Conservation (phyloP, 2,113 vertebrate genomes). For the Campylomormyrus numenius region DNA sequence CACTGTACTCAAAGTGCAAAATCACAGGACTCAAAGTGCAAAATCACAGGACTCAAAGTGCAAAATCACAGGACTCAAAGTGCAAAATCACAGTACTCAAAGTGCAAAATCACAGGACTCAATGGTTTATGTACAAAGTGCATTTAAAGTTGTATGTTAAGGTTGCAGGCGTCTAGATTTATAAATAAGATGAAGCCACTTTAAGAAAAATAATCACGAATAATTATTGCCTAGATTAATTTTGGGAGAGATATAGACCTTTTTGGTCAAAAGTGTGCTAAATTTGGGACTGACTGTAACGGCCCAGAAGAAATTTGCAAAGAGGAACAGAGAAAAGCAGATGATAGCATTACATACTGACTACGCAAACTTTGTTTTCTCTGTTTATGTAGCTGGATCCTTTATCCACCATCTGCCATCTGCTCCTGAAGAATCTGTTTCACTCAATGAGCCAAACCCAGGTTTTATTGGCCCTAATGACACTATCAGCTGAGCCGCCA, state of each 20-base stretch:
- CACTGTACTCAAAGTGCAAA: neutral
- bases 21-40: neutral
- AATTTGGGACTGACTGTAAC: neutral
- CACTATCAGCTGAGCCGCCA: slow-evolving; percentile 74
- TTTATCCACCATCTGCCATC: slow-evolving; percentile 60
- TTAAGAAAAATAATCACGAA: neutral
- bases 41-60: neutral
- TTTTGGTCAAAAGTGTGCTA: neutral
- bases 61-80: neutral
- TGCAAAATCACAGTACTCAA: neutral
- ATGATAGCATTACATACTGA: slow-evolving; percentile 48
- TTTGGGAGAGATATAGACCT: neutral
- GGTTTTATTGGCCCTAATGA: slow-evolving; percentile 76
- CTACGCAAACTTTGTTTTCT: slow-evolving; percentile 73
- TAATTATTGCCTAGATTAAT: slow-evolving; percentile 4
- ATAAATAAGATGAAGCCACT: neutral
- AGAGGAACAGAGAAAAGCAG: neutral
- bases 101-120: neutral
- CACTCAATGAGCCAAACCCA: slow-evolving; percentile 69
- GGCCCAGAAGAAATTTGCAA: neutral
- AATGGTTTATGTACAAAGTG: neutral
- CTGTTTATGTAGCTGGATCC: slow-evolving; percentile 55
- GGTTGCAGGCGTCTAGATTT: neutral
- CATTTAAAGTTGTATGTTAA: neutral
- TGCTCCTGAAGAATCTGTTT: slow-evolving; percentile 72